Evolutionary conservation across 2,797 vertebrate species (phyloP).

Genomic region (Coccyzus lansbergi): DNA sequence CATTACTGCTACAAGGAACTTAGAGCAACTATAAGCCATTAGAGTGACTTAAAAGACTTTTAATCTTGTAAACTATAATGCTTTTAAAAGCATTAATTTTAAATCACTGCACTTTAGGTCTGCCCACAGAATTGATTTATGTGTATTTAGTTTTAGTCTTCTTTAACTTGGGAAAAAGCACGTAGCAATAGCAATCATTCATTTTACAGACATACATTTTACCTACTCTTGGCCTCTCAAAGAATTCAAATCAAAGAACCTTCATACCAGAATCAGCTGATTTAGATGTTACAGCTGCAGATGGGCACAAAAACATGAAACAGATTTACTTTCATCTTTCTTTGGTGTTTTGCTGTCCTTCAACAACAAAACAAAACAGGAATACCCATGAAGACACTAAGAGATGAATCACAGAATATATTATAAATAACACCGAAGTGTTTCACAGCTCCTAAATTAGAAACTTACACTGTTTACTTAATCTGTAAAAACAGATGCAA

Average conservation of each 20-base stretch:
- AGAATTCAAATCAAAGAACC: slow-evolving; percentile 33
- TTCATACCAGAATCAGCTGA: not conserved
- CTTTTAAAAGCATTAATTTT: slow-evolving; percentile 29
- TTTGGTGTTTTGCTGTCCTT: not conserved
- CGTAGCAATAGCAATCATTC: not conserved
- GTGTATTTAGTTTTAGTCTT: not conserved
- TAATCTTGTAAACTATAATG: not conserved
- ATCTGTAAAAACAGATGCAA: not conserved
- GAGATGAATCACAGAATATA: not conserved
- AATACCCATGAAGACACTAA: not conserved
- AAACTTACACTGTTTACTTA: not conserved
- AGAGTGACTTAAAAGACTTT: not conserved
- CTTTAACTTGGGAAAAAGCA: slow-evolving; percentile 39
- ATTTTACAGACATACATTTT: not conserved
- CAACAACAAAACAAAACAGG: not conserved
- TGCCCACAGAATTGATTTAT: slow-evolving; percentile 7
- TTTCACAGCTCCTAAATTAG: not conserved
- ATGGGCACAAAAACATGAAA: not conserved
- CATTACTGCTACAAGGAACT: not conserved
- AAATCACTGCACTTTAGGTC: slow-evolving; percentile 2
- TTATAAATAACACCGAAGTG: not conserved
- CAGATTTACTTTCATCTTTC: not conserved
- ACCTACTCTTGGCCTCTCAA: slow-evolving; percentile 7
- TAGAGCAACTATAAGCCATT: not conserved
- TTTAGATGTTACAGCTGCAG: not conserved